Percentiles rank a stretch among this genome's conserved stretches.
Evolutionary conservation across 2,888 invertebrate genomes (phyloP).

Genomic region (Phyllotreta striolata): DNA sequence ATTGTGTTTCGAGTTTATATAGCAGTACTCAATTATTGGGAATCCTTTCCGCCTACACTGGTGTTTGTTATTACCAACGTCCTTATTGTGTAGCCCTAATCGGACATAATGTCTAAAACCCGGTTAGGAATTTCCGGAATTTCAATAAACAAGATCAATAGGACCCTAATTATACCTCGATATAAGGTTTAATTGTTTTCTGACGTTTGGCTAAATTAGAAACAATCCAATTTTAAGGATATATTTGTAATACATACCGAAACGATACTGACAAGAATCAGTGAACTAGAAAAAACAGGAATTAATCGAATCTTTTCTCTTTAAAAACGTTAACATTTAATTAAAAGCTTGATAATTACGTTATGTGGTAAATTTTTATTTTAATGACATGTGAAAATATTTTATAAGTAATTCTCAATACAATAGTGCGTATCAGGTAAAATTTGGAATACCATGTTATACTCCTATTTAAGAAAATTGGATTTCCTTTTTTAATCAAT

Average conservation of each 20-base stretch:
- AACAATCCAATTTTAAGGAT: neutral
- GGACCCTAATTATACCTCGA: constrained; percentile 22
- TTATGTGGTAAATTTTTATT: too few species aligned
- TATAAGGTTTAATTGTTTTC: constrained; percentile 26
- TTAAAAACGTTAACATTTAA: too few species aligned
- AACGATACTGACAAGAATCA: too few species aligned
- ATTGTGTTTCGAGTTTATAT: neutral
- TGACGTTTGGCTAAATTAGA: constrained; percentile 11
- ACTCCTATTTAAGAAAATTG: neutral
- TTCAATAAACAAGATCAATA: constrained; percentile 49
- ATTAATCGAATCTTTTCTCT: too few species aligned
- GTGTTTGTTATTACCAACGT: neutral
- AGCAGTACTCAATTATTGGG: neutral
- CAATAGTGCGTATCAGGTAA: too few species aligned
- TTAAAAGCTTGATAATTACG: too few species aligned
- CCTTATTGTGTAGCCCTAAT: constrained; percentile 39
- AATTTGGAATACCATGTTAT: neutral
- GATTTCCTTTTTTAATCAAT: constrained; percentile 22
- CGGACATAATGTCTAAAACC: constrained; percentile 50
- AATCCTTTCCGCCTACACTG: constrained; percentile 1
- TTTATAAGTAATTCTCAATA: too few species aligned
- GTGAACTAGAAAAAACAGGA: too few species aligned
- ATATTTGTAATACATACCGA: too few species aligned
- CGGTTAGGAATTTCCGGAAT: constrained; percentile 47
- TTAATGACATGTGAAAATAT: too few species aligned